These are phyloP conservation scores for Nephrotoma guestfalica DNA, from an alignment of 2,888 invertebrate genomes.

Conservation along the genomic window DNA sequence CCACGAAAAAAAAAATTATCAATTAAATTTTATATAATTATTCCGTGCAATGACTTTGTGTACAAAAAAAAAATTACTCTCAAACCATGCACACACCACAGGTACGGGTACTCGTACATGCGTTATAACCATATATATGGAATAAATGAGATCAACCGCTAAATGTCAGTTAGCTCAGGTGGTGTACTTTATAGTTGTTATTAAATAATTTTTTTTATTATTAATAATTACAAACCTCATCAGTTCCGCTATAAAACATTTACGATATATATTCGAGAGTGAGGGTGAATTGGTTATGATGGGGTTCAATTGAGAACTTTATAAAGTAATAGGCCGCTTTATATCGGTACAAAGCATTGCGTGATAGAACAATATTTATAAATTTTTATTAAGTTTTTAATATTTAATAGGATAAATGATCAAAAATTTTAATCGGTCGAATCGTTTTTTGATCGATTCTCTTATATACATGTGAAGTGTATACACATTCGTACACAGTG, in stretches of 20 bases:
- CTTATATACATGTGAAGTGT: not conserved
- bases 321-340: not conserved
- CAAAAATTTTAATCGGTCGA: not conserved
- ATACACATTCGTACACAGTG: too few species aligned
- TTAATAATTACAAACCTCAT: slow-evolving; percentile 2
- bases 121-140: not conserved
- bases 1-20: not conserved
- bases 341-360: not conserved
- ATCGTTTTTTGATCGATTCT: not conserved
- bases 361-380: not conserved
- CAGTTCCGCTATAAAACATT: slow-evolving; percentile 1
- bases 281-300: slow-evolving; percentile 1
- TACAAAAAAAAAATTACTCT: not conserved
- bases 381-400: not conserved
- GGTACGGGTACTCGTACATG: not conserved
- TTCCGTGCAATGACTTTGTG: not conserved
- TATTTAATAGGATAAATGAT: not conserved
- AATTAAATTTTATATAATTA: not conserved
- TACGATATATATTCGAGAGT: not conserved
- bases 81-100: not conserved
- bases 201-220: not conserved
- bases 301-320: not conserved
- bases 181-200: not conserved
- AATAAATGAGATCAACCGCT: slow-evolving; percentile 4
- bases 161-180: slow-evolving; percentile 4